phyloP scores from a whole-genome alignment of 2,888 invertebrate genomes.

The Melinopterus prodromus region DNA sequence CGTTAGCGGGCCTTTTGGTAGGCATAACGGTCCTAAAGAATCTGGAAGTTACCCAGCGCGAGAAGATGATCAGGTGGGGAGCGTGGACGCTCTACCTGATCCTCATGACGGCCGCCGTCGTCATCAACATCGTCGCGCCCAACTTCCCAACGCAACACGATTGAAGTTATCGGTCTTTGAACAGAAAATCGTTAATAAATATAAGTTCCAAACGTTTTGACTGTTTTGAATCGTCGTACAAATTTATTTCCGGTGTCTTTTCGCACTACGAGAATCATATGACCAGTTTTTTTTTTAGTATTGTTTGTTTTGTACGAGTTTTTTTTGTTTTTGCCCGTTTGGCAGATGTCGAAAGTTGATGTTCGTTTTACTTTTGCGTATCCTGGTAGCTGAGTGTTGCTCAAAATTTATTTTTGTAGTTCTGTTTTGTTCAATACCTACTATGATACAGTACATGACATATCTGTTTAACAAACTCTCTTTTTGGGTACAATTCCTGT shows the following conservation, averaged over 20 bases:
- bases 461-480: background rate
- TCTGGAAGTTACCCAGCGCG: constrained; percentile 81
- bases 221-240: background rate
- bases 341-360: background rate
- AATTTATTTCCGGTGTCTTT: too few species aligned
- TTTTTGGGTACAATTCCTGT: background rate
- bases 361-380: background rate
- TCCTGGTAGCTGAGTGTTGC: background rate
- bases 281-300: background rate
- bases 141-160: constrained; percentile 54
- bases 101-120: constrained; percentile 76
- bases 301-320: background rate
- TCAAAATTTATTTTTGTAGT: background rate
- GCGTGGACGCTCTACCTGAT: constrained; percentile 75
- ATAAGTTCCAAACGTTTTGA: background rate
- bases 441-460: background rate
- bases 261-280: background rate
- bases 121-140: constrained; percentile 76
- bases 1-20: constrained; percentile 80
- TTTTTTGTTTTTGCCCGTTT: background rate
- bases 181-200: background rate
- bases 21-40: constrained; percentile 68
- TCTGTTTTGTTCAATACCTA: background rate
- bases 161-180: background rate
- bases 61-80: constrained; percentile 83